These are phyloP conservation scores for Mesembrinibis cayennensis DNA, from an alignment of 2,113 vertebrate species.

Conservation along the genomic window DNA sequence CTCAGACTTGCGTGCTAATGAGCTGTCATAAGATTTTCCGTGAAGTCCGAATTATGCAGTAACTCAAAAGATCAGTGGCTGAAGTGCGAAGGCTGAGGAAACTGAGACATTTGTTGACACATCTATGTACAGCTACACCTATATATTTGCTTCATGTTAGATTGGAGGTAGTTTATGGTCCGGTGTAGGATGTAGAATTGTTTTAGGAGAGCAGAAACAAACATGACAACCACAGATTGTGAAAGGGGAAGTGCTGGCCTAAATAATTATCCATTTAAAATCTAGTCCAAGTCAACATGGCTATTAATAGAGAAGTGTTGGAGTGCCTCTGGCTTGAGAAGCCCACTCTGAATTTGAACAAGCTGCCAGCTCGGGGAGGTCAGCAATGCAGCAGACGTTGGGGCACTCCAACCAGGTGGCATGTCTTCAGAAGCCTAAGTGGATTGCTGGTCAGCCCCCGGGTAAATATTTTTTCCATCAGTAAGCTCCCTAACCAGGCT, in stretches of 20 bases:
- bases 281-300: neutral
- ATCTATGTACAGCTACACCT: neutral
- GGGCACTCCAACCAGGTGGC: neutral
- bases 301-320: neutral
- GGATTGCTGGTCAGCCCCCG: neutral
- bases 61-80: neutral
- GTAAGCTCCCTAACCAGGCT: neutral
- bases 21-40: neutral
- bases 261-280: constrained; percentile 4
- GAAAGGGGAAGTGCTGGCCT: neutral
- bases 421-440: neutral
- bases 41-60: neutral
- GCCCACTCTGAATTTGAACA: neutral
- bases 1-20: neutral
- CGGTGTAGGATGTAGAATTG: neutral
- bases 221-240: neutral
- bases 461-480: neutral
- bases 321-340: neutral
- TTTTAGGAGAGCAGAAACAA: neutral
- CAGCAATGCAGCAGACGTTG: neutral
- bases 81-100: neutral
- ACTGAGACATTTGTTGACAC: neutral
- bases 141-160: neutral
- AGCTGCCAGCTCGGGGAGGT: neutral
- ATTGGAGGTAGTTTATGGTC: neutral